These are phyloP conservation scores for Cylindroiulus punctatus DNA, from an alignment of 2,888 invertebrate species.

Conservation along the genomic window DNA sequence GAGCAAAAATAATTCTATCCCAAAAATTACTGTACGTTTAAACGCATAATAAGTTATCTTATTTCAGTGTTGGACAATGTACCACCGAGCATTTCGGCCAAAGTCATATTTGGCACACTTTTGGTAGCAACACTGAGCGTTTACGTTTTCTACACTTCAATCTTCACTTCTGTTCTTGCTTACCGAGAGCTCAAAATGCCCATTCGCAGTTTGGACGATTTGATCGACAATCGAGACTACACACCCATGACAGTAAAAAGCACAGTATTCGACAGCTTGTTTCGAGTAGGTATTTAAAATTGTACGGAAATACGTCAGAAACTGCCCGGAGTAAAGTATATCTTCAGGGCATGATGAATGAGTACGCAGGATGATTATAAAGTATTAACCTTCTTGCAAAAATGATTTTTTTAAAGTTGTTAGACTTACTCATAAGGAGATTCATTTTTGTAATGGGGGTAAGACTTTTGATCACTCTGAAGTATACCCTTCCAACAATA, in stretches of 20 bases:
- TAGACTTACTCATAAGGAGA: too few relatives aligned
- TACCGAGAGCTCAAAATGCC: constrained; percentile 54
- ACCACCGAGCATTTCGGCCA: constrained; percentile 51
- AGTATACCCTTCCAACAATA: too few relatives aligned
- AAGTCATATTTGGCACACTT: constrained; percentile 51
- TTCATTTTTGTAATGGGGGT: too few relatives aligned
- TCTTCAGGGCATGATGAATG: too few relatives aligned
- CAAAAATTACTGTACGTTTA: not conserved
- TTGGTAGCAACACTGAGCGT: constrained; percentile 39
- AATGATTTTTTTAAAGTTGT: too few relatives aligned
- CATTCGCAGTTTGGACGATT: constrained; percentile 47
- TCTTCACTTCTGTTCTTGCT: constrained; percentile 51
- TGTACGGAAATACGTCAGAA: not conserved
- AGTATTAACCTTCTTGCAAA: too few relatives aligned
- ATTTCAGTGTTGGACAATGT: constrained; percentile 53
- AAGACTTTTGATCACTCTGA: too few relatives aligned
- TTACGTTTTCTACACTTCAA: constrained; percentile 52
- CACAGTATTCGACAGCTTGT: constrained; percentile 17
- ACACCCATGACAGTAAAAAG: constrained; percentile 42
- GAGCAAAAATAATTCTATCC: not conserved
- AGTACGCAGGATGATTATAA: too few relatives aligned
- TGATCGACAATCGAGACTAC: constrained; percentile 42
- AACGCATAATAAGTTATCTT: not conserved
- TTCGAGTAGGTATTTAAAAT: not conserved
- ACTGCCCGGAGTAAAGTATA: not conserved